Evolutionary conservation across 2,888 invertebrate genomes (phyloP), one percentile per base, ranked within the genome.

Genomic region (Sphaerophoria rueppellii): DNA sequence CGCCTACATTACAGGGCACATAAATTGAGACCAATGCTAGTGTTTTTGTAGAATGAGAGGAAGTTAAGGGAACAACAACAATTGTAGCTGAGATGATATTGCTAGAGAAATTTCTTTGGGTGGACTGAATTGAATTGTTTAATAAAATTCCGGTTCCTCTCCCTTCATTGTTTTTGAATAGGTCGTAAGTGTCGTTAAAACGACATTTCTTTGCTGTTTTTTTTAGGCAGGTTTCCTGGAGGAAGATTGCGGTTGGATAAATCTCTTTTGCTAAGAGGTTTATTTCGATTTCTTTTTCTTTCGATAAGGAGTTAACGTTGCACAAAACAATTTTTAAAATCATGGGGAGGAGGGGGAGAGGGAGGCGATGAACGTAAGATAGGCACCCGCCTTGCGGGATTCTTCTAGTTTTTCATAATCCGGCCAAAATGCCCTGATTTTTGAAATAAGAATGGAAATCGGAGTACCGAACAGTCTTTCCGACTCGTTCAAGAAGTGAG

Each of bases 191-290:
- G 32, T 50, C 14, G 32, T 63, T 63, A 48, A 48, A 63, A 12
- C 48, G 9, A 46, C 46, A 48, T n/a, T n/a, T 63, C 5, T 46
- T 32, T 46, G 6, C 9, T 0, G 5, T 12, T 46, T 50, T 48
- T 32, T 32, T 65, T 2, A 50, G 9, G 9, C 65, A 50, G 16
- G 65, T 65, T 65, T 65, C 65, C n/a, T 65, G 65, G 14, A 50
- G 7, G 12, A 50, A 65, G 4, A 65, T 5, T 14, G 50, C 50
- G 9, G 48, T 63, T 32, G 48, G 63, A n/a, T 24, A 34, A 1
- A 32, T 48, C 46, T 63, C 63, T 32, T 63, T 50, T 4, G 52
- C 1, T 4, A 65, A 7, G 12, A 65, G 35, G 1, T 65, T 37
- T n/a, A 65, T 48, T 50, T 65, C 65, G 2, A 65, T 48, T 50